Conservation (phyloP, 2,888 invertebrate species). For the Leptarthrus brevirostris region DNA sequence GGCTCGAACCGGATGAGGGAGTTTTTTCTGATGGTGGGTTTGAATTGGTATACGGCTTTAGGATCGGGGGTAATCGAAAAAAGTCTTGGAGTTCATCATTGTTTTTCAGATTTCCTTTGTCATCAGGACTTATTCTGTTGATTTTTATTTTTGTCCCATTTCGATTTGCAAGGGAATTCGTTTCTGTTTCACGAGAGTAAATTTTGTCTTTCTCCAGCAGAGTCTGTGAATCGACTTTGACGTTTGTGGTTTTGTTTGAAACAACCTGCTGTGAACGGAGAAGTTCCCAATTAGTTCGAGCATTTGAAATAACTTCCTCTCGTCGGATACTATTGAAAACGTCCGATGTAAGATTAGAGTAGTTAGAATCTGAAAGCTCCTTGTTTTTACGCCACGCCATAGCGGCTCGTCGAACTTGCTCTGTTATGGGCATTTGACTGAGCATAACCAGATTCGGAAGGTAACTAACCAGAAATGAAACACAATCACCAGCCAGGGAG, state of each 20-base stretch:
- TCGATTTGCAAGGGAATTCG: neutral
- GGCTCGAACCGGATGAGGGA: constrained; percentile 73
- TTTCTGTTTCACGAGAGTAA: neutral
- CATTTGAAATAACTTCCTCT: constrained; percentile 88
- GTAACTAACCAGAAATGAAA: constrained; percentile 84
- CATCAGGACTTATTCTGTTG: constrained; percentile 31
- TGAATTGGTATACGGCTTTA: constrained; percentile 74
- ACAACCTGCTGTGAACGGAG: constrained; percentile 73
- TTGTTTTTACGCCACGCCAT: constrained; percentile 84
- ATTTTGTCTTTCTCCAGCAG: constrained; percentile 29
- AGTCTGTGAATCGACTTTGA: neutral
- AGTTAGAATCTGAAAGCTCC: constrained; percentile 73
- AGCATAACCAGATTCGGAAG: constrained; percentile 78
- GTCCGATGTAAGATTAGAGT: constrained; percentile 67
- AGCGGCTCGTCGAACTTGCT: constrained; percentile 81
- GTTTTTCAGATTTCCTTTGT: constrained; percentile 12
- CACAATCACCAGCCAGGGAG: constrained; percentile 82
- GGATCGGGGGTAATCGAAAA: constrained; percentile 77
- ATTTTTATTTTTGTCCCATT: constrained; percentile 43
- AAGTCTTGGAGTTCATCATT: constrained; percentile 65
- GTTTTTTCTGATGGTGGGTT: constrained; percentile 52
- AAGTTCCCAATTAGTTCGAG: constrained; percentile 88
- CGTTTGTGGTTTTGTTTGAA: constrained; percentile 38
- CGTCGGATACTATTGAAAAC: constrained; percentile 71
- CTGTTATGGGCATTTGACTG: constrained; percentile 83